These are phyloP conservation scores for Ammospiza nelsoni DNA, from an alignment of 2,113 vertebrate species.

Conservation along the genomic window DNA sequence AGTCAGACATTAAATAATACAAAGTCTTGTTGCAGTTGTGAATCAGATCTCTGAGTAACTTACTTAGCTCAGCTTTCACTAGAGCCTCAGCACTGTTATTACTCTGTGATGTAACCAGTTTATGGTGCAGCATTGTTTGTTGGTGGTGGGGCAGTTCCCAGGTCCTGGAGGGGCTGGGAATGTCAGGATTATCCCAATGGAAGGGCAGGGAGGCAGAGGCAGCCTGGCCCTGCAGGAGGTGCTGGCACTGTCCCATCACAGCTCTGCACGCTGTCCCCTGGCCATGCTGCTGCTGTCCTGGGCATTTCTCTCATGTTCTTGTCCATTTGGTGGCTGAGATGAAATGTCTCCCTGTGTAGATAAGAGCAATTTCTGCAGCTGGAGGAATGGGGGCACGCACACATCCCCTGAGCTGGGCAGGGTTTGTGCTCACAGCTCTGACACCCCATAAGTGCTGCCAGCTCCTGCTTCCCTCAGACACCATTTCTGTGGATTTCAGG, in stretches of 20 bases:
- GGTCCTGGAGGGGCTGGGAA: not conserved
- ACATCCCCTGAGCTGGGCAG: not conserved
- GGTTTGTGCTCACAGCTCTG: not conserved
- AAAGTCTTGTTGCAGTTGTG: not conserved
- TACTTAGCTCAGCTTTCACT: not conserved
- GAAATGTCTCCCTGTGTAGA: not conserved
- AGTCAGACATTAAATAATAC: not conserved
- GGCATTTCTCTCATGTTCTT: not conserved
- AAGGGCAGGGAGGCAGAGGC: not conserved
- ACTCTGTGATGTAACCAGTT: not conserved
- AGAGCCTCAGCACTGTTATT: not conserved
- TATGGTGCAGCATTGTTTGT: not conserved
- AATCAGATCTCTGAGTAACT: not conserved
- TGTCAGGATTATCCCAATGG: not conserved
- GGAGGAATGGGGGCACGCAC: not conserved
- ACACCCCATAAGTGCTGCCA: not conserved
- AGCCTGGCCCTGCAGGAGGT: not conserved
- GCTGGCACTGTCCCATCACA: not conserved
- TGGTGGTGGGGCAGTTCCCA: not conserved
- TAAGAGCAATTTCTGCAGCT: not conserved
- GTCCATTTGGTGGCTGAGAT: not conserved
- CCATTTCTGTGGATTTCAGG: not conserved
- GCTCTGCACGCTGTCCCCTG: not conserved
- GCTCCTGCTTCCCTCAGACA: not conserved
- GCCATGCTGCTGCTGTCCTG: not conserved